phyloP scores from a whole-genome alignment of 2,888 invertebrate species.

The Mantis religiosa region DNA sequence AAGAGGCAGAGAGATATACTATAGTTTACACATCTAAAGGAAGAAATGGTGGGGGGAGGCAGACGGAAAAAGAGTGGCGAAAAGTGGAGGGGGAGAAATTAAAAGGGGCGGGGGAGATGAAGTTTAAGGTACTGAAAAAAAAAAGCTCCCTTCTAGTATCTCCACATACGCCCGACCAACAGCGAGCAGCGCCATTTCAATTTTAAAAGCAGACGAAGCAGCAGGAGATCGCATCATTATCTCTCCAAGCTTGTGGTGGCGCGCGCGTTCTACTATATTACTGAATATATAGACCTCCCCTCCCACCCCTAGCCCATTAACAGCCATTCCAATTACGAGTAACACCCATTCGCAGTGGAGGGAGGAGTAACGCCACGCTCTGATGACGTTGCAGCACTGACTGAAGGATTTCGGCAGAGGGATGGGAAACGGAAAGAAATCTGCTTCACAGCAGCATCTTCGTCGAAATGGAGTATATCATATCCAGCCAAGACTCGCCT shows the following conservation, averaged over 20 bases:
- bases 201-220: neutral
- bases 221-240: slow-evolving; percentile 1
- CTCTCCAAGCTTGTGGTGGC: neutral
- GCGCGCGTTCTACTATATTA: neutral
- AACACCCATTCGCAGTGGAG: neutral
- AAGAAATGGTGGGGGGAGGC: too few species aligned
- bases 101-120: neutral
- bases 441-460: neutral
- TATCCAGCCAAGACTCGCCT: neutral
- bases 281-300: neutral
- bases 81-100: neutral
- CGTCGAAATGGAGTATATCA: neutral
- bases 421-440: neutral
- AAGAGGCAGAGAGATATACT: neutral
- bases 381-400: neutral
- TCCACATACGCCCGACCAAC: neutral
- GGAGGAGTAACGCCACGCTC: neutral
- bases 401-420: neutral
- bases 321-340: slow-evolving; percentile 16
- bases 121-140: neutral
- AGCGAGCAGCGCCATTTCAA: slow-evolving; percentile 6
- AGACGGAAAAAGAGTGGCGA: neutral
- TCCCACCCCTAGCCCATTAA: slow-evolving; percentile 2
- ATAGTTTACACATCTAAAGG: neutral
- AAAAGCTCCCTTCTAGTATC: neutral